Evolutionary conservation across 2,888 invertebrate species (phyloP).

Genomic region (Balanococcus diminutus): DNA sequence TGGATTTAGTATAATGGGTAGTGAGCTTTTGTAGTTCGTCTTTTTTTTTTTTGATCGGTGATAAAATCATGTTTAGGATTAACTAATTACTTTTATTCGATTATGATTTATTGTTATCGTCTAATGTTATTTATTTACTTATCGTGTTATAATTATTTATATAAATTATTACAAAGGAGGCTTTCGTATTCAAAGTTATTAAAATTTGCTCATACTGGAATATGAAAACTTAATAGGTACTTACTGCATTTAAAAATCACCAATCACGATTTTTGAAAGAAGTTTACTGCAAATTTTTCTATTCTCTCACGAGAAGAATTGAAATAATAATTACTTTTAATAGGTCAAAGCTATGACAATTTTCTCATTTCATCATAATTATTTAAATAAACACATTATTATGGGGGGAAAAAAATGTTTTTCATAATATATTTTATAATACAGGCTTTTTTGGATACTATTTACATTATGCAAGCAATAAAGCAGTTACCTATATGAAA

Average conservation of each 20-base stretch:
- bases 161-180: not conserved
- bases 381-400: too few relatives aligned
- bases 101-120: not conserved
- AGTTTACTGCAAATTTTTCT: too few relatives aligned
- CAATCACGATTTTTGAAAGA: not conserved
- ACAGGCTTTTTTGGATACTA: not conserved
- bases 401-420: too few relatives aligned
- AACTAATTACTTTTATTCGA: not conserved
- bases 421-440: not conserved
- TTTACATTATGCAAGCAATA: not conserved
- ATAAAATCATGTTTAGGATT: not conserved
- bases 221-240: not conserved
- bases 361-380: too few relatives aligned
- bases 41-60: not conserved
- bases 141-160: not conserved
- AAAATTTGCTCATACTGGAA: not conserved
- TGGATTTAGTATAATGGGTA: not conserved
- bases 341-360: too few relatives aligned
- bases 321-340: too few relatives aligned
- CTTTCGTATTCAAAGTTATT: not conserved
- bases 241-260: not conserved
- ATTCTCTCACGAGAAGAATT: too few relatives aligned
- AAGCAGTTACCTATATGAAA: not conserved
- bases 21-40: not conserved
- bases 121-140: not conserved